Evolutionary conservation across 2,797 vertebrate genomes (phyloP).

Genomic region (Delichon dasypus): DNA sequence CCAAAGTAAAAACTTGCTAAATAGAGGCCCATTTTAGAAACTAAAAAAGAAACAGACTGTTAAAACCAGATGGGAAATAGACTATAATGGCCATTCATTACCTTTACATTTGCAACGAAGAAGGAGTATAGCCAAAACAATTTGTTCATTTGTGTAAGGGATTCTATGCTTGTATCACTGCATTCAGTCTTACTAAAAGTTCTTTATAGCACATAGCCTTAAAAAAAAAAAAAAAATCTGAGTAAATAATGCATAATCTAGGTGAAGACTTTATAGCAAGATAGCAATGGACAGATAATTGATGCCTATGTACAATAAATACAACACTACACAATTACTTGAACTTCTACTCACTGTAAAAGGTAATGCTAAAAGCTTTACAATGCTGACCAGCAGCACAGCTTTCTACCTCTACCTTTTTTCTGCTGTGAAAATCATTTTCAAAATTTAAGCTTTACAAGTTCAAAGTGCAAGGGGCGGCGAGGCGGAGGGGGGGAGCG

Average conservation of each 20-base stretch:
- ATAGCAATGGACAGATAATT: not conserved
- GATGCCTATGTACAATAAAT: not conserved
- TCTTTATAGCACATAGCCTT: not conserved
- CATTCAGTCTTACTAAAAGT: not conserved
- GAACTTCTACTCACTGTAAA: not conserved
- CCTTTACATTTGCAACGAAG: not conserved
- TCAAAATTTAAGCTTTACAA: not conserved
- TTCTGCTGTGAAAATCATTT: not conserved
- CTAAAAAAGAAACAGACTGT: not conserved
- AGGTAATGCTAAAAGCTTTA: not conserved
- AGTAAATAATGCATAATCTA: not conserved
- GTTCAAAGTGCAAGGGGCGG: not conserved
- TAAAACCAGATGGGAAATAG: conserved; percentile 23
- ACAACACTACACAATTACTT: not conserved
- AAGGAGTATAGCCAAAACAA: not conserved
- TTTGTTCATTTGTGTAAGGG: not conserved
- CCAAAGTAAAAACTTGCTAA: conserved; percentile 53
- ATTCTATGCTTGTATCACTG: not conserved
- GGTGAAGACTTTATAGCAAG: not conserved
- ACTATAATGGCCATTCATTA: not conserved
- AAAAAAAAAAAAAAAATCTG: not conserved
- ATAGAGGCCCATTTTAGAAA: conserved; percentile 17
- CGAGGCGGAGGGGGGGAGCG: too few species aligned
- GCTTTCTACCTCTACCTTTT: not conserved
- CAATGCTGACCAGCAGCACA: not conserved